A percentile compares a stretch with the other conserved stretches of the same genome.
phyloP scores from a whole-genome alignment of 2,888 invertebrate species.

The Iselma pallidipennis region DNA sequence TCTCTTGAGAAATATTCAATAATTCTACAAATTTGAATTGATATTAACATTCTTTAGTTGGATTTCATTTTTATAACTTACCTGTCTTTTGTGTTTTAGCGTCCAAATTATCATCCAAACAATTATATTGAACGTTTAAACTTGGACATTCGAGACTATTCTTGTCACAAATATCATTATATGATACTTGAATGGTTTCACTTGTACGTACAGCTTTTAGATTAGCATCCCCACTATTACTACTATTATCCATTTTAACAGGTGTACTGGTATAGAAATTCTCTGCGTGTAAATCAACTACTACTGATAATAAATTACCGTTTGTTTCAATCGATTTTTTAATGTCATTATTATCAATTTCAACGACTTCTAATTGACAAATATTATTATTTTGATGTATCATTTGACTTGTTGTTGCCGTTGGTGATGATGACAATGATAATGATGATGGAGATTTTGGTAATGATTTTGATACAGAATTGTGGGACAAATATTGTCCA shows the following conservation, averaged over 20 bases:
- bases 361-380: no score
- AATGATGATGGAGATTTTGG: no score
- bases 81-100: not conserved
- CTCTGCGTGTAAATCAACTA: slow-evolving; percentile 1
- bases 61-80: not conserved
- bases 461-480: not conserved
- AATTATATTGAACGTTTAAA: not conserved
- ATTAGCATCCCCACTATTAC: slow-evolving; percentile 3
- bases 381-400: no score
- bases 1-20: slow-evolving; percentile 5
- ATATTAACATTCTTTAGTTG: not conserved
- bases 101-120: not conserved
- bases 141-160: no score
- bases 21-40: not conserved
- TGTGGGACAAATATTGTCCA: not conserved
- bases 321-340: slow-evolving; percentile 2
- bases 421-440: no score
- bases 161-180: slow-evolving; percentile 10
- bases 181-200: slow-evolving; percentile 15
- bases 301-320: slow-evolving; percentile 1
- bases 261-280: slow-evolving; percentile 14
- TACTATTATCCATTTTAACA: slow-evolving; percentile 1
- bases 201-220: not conserved
- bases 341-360: not conserved
- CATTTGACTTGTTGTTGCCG: not conserved